A percentile compares a stretch with the other conserved stretches of the same genome.
phyloP scores from a whole-genome alignment of 1,140 invertebrate species.

The Holcopasites calliopsidis region DNA sequence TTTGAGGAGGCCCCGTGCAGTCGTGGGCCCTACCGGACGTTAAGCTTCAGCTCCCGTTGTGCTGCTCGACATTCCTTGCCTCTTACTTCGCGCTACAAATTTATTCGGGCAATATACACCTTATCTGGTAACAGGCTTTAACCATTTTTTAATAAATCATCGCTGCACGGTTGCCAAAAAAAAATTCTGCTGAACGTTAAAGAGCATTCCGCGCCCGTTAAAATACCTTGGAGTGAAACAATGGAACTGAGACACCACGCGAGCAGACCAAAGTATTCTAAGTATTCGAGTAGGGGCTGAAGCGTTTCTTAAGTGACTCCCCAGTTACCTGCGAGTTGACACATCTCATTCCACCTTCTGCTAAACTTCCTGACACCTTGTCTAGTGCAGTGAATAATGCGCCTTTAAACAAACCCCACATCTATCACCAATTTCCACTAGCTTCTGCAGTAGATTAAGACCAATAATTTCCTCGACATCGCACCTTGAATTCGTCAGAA shows the following conservation, averaged over 20 bases:
- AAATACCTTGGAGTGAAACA: constrained; percentile 34
- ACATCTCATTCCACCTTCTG: background rate
- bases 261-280: constrained; percentile 44
- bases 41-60: constrained; percentile 40
- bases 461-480: too few species aligned
- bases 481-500: background rate
- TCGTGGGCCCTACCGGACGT: constrained; percentile 68
- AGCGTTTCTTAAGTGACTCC: background rate
- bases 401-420: background rate
- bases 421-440: background rate
- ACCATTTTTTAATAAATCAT: background rate
- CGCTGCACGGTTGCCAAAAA: too few species aligned
- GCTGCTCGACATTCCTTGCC: constrained; percentile 1
- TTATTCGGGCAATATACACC: background rate
- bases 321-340: constrained; percentile 11
- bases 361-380: background rate
- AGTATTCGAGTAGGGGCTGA: constrained; percentile 33
- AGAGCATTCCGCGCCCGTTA: background rate
- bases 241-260: constrained; percentile 33
- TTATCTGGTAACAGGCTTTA: background rate
- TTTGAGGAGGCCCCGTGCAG: constrained; percentile 70
- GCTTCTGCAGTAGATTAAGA: too few species aligned
- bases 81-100: constrained; percentile 13
- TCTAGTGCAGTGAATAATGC: background rate
- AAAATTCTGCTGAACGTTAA: background rate